A percentile compares a stretch with the other conserved stretches of the same genome.
Evolutionary conservation across 2,888 invertebrate genomes (phyloP).

Genomic region (Elegia similella): DNA sequence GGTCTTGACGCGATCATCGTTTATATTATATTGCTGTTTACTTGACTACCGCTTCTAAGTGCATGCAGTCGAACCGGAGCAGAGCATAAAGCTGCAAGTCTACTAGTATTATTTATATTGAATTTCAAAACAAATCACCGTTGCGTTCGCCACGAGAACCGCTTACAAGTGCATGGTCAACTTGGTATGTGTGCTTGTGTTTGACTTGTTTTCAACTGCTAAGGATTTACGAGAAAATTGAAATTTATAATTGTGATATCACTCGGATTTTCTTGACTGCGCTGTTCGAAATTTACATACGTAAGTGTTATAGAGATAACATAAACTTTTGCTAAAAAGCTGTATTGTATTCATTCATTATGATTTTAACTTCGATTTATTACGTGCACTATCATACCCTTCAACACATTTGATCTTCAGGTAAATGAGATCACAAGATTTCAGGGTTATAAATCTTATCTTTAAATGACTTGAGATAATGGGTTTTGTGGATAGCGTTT

Average conservation of each 20-base stretch:
- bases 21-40: slow-evolving; percentile 17
- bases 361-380: neutral
- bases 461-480: slow-evolving; percentile 12
- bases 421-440: neutral
- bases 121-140: slow-evolving; percentile 10
- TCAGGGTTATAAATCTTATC: slow-evolving; percentile 11
- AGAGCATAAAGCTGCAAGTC: slow-evolving; percentile 16
- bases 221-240: neutral
- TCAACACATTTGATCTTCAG: neutral
- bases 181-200: slow-evolving; percentile 15
- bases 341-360: neutral
- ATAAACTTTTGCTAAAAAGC: neutral
- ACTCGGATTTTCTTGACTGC: neutral
- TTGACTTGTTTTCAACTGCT: neutral
- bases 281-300: neutral
- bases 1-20: slow-evolving; percentile 14
- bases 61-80: slow-evolving; percentile 16
- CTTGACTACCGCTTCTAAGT: slow-evolving; percentile 13
- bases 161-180: slow-evolving; percentile 8
- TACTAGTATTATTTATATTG: slow-evolving; percentile 13
- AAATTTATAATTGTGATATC: neutral
- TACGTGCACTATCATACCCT: neutral
- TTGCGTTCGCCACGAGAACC: slow-evolving; percentile 6
- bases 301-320: neutral
- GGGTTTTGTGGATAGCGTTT: slow-evolving; percentile 11